A percentile compares a stretch with the other conserved stretches of the same genome.
These are phyloP conservation scores for Rhinoderma darwinii DNA, from an alignment of 2,113 vertebrate genomes.

Conservation along the genomic window DNA sequence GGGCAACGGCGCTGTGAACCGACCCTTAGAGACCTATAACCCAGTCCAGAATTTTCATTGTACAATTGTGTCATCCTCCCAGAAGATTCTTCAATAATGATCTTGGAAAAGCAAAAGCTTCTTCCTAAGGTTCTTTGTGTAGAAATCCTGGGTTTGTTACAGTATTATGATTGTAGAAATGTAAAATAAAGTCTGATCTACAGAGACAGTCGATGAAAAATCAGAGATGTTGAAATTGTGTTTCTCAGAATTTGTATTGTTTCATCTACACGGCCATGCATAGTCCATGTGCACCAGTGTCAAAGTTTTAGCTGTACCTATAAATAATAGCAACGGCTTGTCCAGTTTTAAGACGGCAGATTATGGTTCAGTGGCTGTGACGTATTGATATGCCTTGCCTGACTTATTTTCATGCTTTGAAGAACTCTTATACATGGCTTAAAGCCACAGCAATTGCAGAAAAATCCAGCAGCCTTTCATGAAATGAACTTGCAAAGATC, in stretches of 20 bases:
- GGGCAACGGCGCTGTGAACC: no score
- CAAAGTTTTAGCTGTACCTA: slow-evolving; percentile 28
- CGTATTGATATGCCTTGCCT: slow-evolving; percentile 50
- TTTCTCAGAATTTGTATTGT: background rate
- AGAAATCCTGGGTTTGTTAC: background rate
- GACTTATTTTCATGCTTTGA: slow-evolving; percentile 56
- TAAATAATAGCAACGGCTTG: slow-evolving; percentile 25
- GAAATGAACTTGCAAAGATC: slow-evolving; percentile 44
- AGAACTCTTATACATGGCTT: slow-evolving; percentile 41
- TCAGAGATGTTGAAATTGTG: slow-evolving; percentile 5
- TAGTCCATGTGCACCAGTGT: slow-evolving; percentile 30
- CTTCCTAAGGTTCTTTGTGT: background rate
- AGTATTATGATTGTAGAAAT: background rate
- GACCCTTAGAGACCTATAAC: background rate
- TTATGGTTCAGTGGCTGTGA: slow-evolving; percentile 46
- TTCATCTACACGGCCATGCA: background rate
- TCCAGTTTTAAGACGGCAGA: slow-evolving; percentile 30
- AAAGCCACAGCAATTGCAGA: slow-evolving; percentile 42
- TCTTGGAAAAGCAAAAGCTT: background rate
- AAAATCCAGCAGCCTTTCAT: slow-evolving; percentile 34
- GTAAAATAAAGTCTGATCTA: background rate
- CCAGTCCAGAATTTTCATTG: background rate
- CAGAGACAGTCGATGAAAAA: background rate
- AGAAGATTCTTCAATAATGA: background rate
- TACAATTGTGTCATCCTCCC: background rate